Evolutionary conservation across 1,140 invertebrate species (phyloP).

Genomic region (Hestina assimilis): DNA sequence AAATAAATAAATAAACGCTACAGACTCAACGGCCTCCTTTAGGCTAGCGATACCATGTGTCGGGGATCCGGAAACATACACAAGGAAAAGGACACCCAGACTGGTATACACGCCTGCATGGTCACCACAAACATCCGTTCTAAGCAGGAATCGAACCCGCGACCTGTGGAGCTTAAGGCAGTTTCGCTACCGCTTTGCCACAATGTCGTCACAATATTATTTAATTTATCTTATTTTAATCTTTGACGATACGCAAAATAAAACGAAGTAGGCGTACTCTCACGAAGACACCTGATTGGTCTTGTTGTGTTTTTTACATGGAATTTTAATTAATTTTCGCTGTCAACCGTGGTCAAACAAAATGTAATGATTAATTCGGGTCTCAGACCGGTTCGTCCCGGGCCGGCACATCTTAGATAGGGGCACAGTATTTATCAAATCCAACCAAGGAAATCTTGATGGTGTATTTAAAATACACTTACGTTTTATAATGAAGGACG

Average conservation of each 20-base stretch:
- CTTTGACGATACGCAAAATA: slow-evolving; percentile 58
- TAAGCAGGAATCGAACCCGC: no score
- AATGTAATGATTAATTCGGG: slow-evolving; percentile 70
- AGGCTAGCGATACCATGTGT: no score
- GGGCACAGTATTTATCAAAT: slow-evolving; percentile 42
- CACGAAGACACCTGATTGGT: slow-evolving; percentile 54
- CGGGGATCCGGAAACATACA: no score
- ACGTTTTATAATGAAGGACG: neutral
- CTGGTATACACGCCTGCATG: no score
- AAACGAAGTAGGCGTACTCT: slow-evolving; percentile 63
- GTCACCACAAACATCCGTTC: no score
- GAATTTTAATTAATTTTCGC: slow-evolving; percentile 44
- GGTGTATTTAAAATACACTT: slow-evolving; percentile 11
- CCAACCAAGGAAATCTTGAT: slow-evolving; percentile 16
- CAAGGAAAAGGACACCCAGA: no score
- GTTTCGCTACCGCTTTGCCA: no score
- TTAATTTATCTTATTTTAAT: slow-evolving; percentile 29
- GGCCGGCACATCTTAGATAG: slow-evolving; percentile 25
- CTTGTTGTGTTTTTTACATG: slow-evolving; percentile 57
- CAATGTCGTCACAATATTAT: no score
- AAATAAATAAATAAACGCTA: no score
- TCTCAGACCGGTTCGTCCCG: slow-evolving; percentile 40
- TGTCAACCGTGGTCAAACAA: slow-evolving; percentile 58
- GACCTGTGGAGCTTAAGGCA: no score
- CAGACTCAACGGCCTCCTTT: no score